These are phyloP conservation scores for Rallus crepitans DNA, from an alignment of 2,797 vertebrate species.

Conservation along the genomic window DNA sequence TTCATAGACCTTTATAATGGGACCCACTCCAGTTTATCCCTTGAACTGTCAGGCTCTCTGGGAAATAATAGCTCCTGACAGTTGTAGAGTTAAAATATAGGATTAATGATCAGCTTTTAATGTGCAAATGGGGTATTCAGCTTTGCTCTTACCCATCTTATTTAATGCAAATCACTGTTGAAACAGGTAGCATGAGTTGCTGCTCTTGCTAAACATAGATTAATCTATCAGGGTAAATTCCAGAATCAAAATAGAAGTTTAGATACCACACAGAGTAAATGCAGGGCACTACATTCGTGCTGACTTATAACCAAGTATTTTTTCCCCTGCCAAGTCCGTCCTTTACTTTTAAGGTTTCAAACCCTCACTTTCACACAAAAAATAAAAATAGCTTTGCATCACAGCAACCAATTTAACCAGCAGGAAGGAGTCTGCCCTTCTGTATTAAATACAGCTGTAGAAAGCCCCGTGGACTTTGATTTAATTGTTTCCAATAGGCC, in stretches of 20 bases:
- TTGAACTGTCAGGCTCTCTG: slow-evolving; percentile 55
- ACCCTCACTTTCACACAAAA: not conserved
- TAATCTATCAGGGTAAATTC: not conserved
- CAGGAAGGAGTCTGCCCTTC: not conserved
- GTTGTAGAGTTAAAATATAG: slow-evolving; percentile 74
- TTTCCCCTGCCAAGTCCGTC: not conserved
- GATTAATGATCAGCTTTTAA: slow-evolving; percentile 78
- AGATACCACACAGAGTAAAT: not conserved
- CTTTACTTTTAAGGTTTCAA: slow-evolving; percentile 45
- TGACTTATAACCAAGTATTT: slow-evolving; percentile 1
- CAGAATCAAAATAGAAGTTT: slow-evolving; percentile 22
- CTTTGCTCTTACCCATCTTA: slow-evolving; percentile 42
- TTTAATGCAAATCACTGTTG: slow-evolving; percentile 58
- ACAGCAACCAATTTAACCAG: not conserved
- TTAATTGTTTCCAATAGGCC: slow-evolving; percentile 31
- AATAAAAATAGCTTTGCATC: not conserved
- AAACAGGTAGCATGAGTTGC: slow-evolving; percentile 47
- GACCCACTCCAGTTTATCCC: slow-evolving; percentile 66
- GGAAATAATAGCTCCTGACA: slow-evolving; percentile 74
- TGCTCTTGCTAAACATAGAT: slow-evolving; percentile 3
- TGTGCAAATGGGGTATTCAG: slow-evolving; percentile 68
- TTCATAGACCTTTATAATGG: slow-evolving; percentile 63
- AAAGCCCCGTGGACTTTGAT: not conserved
- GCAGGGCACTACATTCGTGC: not conserved
- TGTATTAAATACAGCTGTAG: slow-evolving; percentile 27